phyloP scores from a whole-genome alignment of 2,888 invertebrate genomes.

The Arrhopalites spinosus region DNA sequence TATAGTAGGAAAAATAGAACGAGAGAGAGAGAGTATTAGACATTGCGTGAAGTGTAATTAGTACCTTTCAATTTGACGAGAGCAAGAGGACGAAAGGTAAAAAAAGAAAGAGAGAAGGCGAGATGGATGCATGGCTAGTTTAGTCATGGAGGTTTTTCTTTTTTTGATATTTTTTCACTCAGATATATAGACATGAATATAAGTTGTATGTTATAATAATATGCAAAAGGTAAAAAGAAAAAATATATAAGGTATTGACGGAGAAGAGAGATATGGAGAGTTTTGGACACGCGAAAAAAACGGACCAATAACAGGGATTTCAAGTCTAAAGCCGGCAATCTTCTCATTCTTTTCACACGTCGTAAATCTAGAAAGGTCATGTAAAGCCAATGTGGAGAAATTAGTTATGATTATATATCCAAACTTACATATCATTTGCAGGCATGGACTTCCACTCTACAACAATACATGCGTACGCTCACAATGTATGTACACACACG shows the following conservation, averaged over 20 bases:
- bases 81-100: conserved; percentile 31
- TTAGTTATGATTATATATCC: conserved; percentile 39
- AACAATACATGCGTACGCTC: too few species aligned
- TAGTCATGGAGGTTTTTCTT: too few species aligned
- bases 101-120: not conserved
- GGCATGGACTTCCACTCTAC: conserved; percentile 11
- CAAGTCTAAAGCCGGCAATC: conserved; percentile 29
- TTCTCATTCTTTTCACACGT: conserved; percentile 52
- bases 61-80: conserved; percentile 57
- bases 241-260: not conserved
- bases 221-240: not conserved
- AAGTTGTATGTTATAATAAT: not conserved
- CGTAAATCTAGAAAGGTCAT: conserved; percentile 54
- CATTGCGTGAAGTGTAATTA: conserved; percentile 57
- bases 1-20: conserved; percentile 38
- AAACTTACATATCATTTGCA: conserved; percentile 30
- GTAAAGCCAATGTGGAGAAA: conserved; percentile 43
- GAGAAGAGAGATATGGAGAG: not conserved
- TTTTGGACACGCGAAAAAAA: conserved; percentile 53
- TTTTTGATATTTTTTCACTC: too few species aligned
- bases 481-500: too few species aligned
- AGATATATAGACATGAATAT: not conserved
- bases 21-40: conserved; percentile 53
- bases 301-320: conserved; percentile 23
- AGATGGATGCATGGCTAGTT: too few species aligned